Evolutionary conservation across 2,797 vertebrate species (phyloP).

Genomic region (Carapus acus): DNA sequence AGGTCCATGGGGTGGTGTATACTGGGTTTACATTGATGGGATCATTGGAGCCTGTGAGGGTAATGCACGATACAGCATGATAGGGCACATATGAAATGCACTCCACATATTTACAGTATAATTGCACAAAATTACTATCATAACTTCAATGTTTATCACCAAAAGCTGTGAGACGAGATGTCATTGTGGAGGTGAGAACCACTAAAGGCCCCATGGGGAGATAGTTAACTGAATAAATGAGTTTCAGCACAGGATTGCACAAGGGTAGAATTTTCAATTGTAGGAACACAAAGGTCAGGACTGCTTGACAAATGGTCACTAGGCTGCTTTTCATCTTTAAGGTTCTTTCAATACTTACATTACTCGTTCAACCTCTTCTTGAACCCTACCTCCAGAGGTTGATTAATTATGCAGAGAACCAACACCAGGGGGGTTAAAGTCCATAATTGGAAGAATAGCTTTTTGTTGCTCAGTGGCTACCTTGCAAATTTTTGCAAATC

Average conservation of each 20-base stretch:
- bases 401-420: slow-evolving; percentile 46
- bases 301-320: slow-evolving; percentile 26
- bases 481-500: no score
- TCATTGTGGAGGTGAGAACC: slow-evolving; percentile 22
- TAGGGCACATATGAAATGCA: no score
- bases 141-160: no score
- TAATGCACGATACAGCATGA: no score
- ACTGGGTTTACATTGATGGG: no score
- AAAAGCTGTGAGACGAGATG: slow-evolving; percentile 14
- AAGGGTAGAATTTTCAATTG: slow-evolving; percentile 38
- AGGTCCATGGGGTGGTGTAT: no score
- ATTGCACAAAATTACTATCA: no score
- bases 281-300: slow-evolving; percentile 19
- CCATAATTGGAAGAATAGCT: slow-evolving; percentile 28
- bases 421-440: slow-evolving; percentile 17
- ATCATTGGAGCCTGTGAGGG: no score
- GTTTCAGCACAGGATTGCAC: slow-evolving; percentile 24
- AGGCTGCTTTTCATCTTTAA: slow-evolving; percentile 37
- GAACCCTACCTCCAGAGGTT: slow-evolving; percentile 40
- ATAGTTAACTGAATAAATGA: slow-evolving; percentile 47
- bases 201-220: slow-evolving; percentile 6
- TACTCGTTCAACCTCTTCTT: slow-evolving; percentile 22
- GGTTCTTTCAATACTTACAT: slow-evolving; percentile 25
- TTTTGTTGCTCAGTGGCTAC: no score
- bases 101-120: no score